Conservation (phyloP, 2,797 vertebrate species). For the Epinephelus coioides region DNA sequence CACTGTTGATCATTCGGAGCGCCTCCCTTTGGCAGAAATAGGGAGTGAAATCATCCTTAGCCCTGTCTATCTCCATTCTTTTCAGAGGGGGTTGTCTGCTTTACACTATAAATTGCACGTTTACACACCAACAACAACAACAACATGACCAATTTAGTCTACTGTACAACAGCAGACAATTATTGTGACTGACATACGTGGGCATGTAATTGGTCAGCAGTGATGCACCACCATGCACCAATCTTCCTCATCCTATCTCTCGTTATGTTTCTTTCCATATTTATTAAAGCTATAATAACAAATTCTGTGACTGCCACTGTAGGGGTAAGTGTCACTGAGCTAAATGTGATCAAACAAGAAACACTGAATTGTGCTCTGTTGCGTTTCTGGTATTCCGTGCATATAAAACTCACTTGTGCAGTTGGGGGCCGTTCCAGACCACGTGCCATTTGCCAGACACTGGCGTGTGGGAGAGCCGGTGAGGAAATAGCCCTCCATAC, state of each 20-base stretch:
- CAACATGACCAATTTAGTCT: constrained; percentile 19
- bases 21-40: constrained; percentile 43
- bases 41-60: constrained; percentile 24
- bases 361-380: constrained; percentile 1
- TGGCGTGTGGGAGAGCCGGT: constrained; percentile 90
- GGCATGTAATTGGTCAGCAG: constrained; percentile 86
- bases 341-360: constrained; percentile 32
- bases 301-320: not conserved
- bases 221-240: not conserved
- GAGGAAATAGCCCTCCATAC: constrained; percentile 93
- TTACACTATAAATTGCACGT: constrained; percentile 10
- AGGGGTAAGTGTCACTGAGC: constrained; percentile 20
- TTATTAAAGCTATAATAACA: not conserved
- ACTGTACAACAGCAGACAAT: constrained; percentile 44
- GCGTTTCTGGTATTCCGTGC: constrained; percentile 22
- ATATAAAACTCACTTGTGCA: constrained; percentile 93
- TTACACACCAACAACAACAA: constrained; percentile 19
- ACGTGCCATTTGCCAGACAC: constrained; percentile 96
- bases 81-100: constrained; percentile 26
- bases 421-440: constrained; percentile 94
- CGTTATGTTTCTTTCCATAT: constrained; percentile 23
- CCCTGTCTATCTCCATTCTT: constrained; percentile 10
- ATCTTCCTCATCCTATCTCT: not conserved
- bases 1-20: constrained; percentile 31
- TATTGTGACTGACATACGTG: constrained; percentile 87